A percentile compares a stretch with the other conserved stretches of the same genome.
Conservation (phyloP, 2,113 vertebrate genomes). For the Dicerorhinus sumatrensis region DNA sequence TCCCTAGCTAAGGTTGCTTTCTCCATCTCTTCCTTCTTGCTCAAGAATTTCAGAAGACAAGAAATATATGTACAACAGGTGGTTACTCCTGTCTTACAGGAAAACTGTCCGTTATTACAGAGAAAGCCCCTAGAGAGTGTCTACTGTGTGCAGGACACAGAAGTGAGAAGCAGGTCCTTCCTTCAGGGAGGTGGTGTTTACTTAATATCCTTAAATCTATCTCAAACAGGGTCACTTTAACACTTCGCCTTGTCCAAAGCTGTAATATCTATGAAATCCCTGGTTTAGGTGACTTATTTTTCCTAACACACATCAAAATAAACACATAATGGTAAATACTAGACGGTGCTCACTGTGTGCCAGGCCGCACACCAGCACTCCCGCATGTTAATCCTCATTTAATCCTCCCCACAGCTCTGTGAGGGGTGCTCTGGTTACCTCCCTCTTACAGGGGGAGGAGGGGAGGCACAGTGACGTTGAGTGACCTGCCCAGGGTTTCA, state of each 20-base stretch:
- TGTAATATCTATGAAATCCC: neutral
- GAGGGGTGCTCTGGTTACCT: neutral
- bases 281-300: neutral
- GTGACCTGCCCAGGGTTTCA: neutral
- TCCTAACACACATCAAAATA: neutral
- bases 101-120: neutral
- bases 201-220: neutral
- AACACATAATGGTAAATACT: neutral
- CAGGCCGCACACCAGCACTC: no score
- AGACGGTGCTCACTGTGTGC: neutral
- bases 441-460: rapidly evolving
- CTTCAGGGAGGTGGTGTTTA: neutral
- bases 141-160: rapidly evolving
- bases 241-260: neutral
- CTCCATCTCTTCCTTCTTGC: neutral
- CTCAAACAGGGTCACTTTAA: neutral
- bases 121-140: neutral
- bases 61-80: neutral
- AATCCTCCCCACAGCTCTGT: neutral
- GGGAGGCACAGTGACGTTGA: neutral
- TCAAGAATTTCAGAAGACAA: slow-evolving; percentile 32
- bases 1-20: neutral
- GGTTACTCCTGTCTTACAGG: neutral
- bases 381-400: neutral
- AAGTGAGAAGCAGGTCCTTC: neutral